These are phyloP conservation scores for Ethmia dodecea DNA, from an alignment of 2,888 invertebrate genomes.

Conservation along the genomic window DNA sequence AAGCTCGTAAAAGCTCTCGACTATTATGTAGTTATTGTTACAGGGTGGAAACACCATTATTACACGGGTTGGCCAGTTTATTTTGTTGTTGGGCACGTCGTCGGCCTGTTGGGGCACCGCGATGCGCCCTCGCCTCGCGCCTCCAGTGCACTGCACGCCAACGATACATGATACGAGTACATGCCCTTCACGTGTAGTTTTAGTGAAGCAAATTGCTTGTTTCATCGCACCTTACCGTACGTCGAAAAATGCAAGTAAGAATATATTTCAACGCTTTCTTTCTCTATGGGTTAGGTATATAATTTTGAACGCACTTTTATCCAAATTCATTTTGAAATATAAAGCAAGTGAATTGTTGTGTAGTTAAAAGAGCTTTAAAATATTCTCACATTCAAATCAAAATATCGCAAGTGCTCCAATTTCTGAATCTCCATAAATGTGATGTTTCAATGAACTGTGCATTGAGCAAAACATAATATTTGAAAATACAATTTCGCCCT, in stretches of 20 bases:
- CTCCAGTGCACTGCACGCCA: constrained; percentile 14
- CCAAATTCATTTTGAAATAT: too few species aligned
- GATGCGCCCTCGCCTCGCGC: constrained; percentile 18
- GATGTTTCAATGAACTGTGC: too few species aligned
- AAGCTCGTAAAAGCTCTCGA: constrained; percentile 76
- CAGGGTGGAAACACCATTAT: constrained; percentile 77
- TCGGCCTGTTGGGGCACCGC: constrained; percentile 22
- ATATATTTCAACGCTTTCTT: too few species aligned
- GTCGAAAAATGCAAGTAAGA: too few species aligned
- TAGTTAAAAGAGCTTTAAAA: too few species aligned
- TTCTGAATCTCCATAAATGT: too few species aligned
- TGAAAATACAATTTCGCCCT: constrained; percentile 49
- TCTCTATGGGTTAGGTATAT: too few species aligned
- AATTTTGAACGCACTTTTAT: too few species aligned
- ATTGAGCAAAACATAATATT: constrained; percentile 39
- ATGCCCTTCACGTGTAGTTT: constrained; percentile 17
- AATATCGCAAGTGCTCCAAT: too few species aligned
- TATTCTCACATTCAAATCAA: too few species aligned
- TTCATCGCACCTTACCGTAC: constrained; percentile 15
- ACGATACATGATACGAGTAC: too few species aligned
- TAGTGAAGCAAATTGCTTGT: constrained; percentile 19
- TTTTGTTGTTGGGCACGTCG: constrained; percentile 65
- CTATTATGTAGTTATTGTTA: constrained; percentile 78
- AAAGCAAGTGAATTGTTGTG: too few species aligned
- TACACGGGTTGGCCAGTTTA: constrained; percentile 62